Conservation (phyloP, 2,797 vertebrate species). For the Sebastes kiyomatsui region DNA sequence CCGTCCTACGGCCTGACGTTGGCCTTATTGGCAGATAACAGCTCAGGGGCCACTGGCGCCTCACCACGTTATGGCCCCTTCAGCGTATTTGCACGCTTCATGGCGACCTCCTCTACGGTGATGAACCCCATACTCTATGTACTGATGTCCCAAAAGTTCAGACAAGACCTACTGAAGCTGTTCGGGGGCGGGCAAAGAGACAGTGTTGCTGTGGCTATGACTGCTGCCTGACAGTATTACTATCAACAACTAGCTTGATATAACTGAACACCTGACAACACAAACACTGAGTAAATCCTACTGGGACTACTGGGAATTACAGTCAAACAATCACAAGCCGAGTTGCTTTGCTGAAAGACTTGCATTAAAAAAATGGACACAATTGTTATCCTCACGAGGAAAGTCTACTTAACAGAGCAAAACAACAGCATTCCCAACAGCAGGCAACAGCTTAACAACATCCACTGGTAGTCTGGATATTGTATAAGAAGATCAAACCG, state of each 20-base stretch:
- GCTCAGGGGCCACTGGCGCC: conserved; percentile 66
- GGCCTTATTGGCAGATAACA: conserved; percentile 53
- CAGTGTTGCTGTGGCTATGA: conserved; percentile 18
- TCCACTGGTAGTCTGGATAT: conserved; percentile 4
- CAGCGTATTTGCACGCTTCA: conserved; percentile 73
- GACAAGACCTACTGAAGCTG: conserved; percentile 74
- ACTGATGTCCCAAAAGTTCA: conserved; percentile 84
- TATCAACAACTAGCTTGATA: neutral
- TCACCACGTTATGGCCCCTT: conserved; percentile 74
- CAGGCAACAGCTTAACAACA: conserved; percentile 3
- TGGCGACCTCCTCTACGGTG: conserved; percentile 82
- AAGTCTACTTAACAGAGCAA: neutral
- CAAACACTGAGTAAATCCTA: neutral
- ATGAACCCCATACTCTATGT: conserved; percentile 84
- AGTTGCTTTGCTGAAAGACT: neutral
- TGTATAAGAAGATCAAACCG: conserved; percentile 21
- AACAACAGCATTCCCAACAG: neutral
- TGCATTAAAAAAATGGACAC: neutral
- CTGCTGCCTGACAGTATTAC: conserved; percentile 26
- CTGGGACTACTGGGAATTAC: neutral
- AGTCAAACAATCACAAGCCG: conserved; percentile 2
- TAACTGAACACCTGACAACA: neutral
- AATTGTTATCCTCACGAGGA: neutral
- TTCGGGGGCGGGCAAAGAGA: conserved; percentile 20
- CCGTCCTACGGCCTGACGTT: conserved; percentile 81